These are phyloP conservation scores for Clamator glandarius DNA, from an alignment of 2,797 vertebrate species.

Conservation along the genomic window DNA sequence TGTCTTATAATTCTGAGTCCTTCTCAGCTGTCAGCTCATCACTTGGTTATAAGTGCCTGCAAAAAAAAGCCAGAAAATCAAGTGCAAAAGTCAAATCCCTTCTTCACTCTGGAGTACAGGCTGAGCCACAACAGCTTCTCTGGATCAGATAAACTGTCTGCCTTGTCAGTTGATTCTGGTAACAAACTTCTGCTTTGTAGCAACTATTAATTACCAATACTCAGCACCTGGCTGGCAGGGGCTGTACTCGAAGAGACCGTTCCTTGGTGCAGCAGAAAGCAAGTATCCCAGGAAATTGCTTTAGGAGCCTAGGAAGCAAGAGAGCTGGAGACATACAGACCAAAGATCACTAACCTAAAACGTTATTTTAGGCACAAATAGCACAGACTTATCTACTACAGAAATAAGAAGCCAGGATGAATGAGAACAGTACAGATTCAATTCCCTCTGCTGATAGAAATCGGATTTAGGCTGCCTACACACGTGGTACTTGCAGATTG, in stretches of 20 bases:
- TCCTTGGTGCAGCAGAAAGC: neutral
- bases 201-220: neutral
- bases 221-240: neutral
- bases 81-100: neutral
- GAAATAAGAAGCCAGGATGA: neutral
- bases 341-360: neutral
- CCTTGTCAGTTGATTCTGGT: neutral
- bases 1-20: fast-evolving
- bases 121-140: neutral
- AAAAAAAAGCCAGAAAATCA: neutral
- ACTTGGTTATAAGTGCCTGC: neutral
- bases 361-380: neutral
- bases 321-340: neutral
- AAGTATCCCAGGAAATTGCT: neutral
- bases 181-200: neutral
- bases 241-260: neutral
- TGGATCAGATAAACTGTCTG: neutral
- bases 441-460: neutral
- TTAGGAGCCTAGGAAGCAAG: neutral
- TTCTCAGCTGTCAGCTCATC: neutral
- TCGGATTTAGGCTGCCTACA: neutral
- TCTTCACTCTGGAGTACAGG: neutral
- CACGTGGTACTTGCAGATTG: neutral
- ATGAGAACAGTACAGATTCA: neutral
- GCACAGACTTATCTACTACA: neutral